phyloP scores from a whole-genome alignment of 2,888 invertebrate species.

The Leptothorax acervorum region DNA sequence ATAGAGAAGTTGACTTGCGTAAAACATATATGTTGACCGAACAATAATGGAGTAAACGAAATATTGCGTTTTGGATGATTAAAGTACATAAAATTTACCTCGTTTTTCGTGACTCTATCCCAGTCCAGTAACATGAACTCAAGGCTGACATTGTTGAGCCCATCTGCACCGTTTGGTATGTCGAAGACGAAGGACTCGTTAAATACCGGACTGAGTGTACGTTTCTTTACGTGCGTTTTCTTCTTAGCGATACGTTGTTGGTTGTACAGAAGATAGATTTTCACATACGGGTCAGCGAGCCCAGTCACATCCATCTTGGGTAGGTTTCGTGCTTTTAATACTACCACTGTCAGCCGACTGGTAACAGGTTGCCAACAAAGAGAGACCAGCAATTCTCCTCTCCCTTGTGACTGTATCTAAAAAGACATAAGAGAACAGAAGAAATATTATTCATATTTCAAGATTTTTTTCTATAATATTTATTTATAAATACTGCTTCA shows the following conservation, averaged over 20 bases:
- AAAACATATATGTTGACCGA: neutral
- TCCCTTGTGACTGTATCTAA: slow-evolving; percentile 96
- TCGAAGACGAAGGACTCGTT: slow-evolving; percentile 99
- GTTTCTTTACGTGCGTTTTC: slow-evolving; percentile 99
- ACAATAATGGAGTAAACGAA: neutral
- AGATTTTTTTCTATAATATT: neutral
- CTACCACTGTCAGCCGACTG: slow-evolving; percentile 97
- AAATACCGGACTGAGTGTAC: slow-evolving; percentile 98
- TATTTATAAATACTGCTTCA: neutral
- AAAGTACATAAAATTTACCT: slow-evolving; percentile 85
- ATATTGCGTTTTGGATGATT: neutral
- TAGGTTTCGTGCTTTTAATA: slow-evolving; percentile 98
- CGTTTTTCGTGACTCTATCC: slow-evolving; percentile 99
- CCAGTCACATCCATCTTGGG: slow-evolving; percentile 99
- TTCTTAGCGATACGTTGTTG: slow-evolving; percentile 99
- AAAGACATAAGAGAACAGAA: neutral
- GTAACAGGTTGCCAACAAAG: slow-evolving; percentile 99
- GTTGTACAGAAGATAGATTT: slow-evolving; percentile 98
- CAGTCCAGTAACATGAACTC: slow-evolving; percentile 97
- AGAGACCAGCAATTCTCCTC: slow-evolving; percentile 97
- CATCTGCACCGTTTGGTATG: slow-evolving; percentile 93
- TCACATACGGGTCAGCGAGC: slow-evolving; percentile 98
- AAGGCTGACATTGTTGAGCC: slow-evolving; percentile 93
- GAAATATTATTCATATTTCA: neutral
- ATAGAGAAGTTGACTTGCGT: neutral